Evolutionary conservation across 1,140 invertebrate species (phyloP), one percentile per base, ranked within the genome.

Genomic region (Aphaenogaster ashmeadi): DNA sequence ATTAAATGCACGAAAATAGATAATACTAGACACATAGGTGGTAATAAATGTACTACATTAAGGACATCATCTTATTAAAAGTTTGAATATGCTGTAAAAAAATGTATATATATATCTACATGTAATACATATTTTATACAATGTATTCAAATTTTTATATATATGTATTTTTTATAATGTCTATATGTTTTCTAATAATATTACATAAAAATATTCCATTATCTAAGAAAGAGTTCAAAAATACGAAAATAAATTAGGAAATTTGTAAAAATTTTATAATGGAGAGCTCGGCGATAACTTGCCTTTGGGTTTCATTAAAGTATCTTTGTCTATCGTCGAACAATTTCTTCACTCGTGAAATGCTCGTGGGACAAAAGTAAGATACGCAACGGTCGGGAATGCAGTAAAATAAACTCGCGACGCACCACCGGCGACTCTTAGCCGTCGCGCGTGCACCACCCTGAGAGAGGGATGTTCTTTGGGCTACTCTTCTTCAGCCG

Each of bases 291-390:
- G 3, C 9, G 11, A 60, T 66, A 84, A 93, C 92, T 93, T 93
- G 84, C 93, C 91, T 87, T 90, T 87, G 6, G 69, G 44, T 66
- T 91, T 92, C 93, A 94, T 93, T 88, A 92, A 93, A 75, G 91
- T 93, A 89, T 87, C 62, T 80, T 66, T 44, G 15, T 71, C 36
- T 64, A 50, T 77, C 13, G 18, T 41, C 5, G 50, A 13, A 27
- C 18, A 11, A 41, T 18, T 27, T 33, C 13, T 44, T 69, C 52
- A 21, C 1, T 60, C 8, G 64, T 60, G 21, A 21, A 56, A 78
- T 15, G 15, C 6, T 41, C 36, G n/a, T 9, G 13, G 0, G 38
- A 54, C 11, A 47, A 66, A 8, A 27, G 13, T 15, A 18, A 72
- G 18, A 33, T 47, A 38, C 13, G 6, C 33, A 52, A 5, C 7